Evolutionary conservation across 2,888 invertebrate species (phyloP).

Genomic region (Coremacera marginata): DNA sequence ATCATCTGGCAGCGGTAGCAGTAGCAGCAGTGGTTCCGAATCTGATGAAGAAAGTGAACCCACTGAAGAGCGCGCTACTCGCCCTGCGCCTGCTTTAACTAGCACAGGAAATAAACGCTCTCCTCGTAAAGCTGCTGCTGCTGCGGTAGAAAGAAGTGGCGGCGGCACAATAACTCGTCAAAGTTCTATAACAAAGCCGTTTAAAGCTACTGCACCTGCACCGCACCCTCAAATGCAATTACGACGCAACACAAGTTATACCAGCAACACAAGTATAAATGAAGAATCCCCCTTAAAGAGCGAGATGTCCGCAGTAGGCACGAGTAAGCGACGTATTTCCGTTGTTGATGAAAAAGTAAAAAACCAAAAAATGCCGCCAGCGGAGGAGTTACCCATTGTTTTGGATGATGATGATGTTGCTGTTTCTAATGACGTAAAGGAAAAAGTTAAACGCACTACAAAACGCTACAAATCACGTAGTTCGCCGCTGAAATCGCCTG

Average conservation of each 20-base stretch:
- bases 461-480: slow-evolving; percentile 18
- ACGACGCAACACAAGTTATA: slow-evolving; percentile 50
- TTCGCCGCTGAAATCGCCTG: slow-evolving; percentile 7
- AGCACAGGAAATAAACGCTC: slow-evolving; percentile 52
- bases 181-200: slow-evolving; percentile 48
- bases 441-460: slow-evolving; percentile 15
- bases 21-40: slow-evolving; percentile 55
- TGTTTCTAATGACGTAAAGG: slow-evolving; percentile 30
- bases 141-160: slow-evolving; percentile 23
- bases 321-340: neutral
- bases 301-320: slow-evolving; percentile 25
- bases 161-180: slow-evolving; percentile 49
- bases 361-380: neutral
- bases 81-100: slow-evolving; percentile 12
- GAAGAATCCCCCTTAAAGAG: slow-evolving; percentile 20
- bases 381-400: slow-evolving; percentile 42
- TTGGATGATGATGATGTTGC: slow-evolving; percentile 45
- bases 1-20: slow-evolving; percentile 56
- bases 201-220: slow-evolving; percentile 56
- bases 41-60: slow-evolving; percentile 48
- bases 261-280: slow-evolving; percentile 38
- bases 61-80: slow-evolving; percentile 46
- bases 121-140: slow-evolving; percentile 56
- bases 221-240: slow-evolving; percentile 51
- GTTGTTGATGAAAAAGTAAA: slow-evolving; percentile 31